These are phyloP conservation scores for Sycobia sp. DNA, from an alignment of 1,140 invertebrate species.

Conservation along the genomic window DNA sequence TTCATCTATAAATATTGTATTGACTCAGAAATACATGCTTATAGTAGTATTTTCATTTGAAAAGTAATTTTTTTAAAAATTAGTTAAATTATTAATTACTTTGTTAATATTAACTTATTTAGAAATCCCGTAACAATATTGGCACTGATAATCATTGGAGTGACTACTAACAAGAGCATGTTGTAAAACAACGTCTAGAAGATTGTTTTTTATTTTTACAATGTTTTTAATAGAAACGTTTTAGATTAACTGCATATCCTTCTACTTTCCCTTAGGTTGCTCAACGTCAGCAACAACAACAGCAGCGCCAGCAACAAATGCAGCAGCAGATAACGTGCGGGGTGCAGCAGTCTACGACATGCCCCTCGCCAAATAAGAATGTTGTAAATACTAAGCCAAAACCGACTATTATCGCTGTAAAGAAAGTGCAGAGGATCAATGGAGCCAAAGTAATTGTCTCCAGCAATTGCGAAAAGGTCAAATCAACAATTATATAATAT, in stretches of 20 bases:
- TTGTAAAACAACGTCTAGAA: too few relatives aligned
- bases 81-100: too few relatives aligned
- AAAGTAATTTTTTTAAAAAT: too few relatives aligned
- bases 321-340: slow-evolving; percentile 38
- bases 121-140: slow-evolving; percentile 24
- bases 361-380: slow-evolving; percentile 42
- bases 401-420: slow-evolving; percentile 54
- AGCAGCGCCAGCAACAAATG: slow-evolving; percentile 65
- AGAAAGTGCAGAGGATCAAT: slow-evolving; percentile 59
- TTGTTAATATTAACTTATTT: too few relatives aligned
- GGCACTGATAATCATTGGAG: slow-evolving; percentile 39
- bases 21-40: too few relatives aligned
- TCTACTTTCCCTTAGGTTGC: slow-evolving; percentile 61
- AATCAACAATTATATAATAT: too few relatives aligned
- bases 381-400: slow-evolving; percentile 57
- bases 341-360: slow-evolving; percentile 52
- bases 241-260: not conserved
- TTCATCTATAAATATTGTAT: too few relatives aligned
- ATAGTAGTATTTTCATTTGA: too few relatives aligned
- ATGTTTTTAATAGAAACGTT: not conserved
- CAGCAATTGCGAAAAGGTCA: slow-evolving; percentile 60
- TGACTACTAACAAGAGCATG: slow-evolving; percentile 48
- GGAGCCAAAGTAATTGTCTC: slow-evolving; percentile 58
- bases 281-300: slow-evolving; percentile 65
- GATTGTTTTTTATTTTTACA: not conserved